Evolutionary conservation across 1,140 invertebrate genomes (phyloP).

Genomic region (Phthorimaea operculella): DNA sequence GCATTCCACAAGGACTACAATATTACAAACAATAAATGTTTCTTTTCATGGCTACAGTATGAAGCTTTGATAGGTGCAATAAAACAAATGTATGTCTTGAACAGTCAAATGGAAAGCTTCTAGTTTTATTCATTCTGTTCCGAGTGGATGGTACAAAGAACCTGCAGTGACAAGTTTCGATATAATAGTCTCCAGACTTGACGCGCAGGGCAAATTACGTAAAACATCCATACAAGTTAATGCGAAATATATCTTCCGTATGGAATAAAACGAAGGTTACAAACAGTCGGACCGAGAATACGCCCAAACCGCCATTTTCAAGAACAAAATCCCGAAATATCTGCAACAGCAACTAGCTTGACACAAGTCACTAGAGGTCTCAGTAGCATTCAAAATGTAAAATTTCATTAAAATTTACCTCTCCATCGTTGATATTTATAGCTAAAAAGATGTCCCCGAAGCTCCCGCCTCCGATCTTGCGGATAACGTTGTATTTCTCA

Average conservation of each 20-base stretch:
- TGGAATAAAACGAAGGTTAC: background rate
- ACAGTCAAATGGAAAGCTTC: too few species aligned
- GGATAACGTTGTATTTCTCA: constrained; percentile 93
- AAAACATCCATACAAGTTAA: constrained; percentile 2
- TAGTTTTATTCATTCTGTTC: too few species aligned
- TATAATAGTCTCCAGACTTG: background rate
- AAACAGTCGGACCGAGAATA: constrained; percentile 12
- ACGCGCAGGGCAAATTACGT: background rate
- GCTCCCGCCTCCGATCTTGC: constrained; percentile 98
- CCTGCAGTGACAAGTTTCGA: constrained; percentile 1
- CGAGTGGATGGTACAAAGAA: background rate
- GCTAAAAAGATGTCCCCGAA: constrained; percentile 99
- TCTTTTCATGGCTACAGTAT: too few species aligned
- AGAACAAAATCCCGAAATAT: constrained; percentile 35
- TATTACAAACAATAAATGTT: too few species aligned
- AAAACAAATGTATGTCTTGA: too few species aligned
- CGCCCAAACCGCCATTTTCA: constrained; percentile 44
- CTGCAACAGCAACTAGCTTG: constrained; percentile 18
- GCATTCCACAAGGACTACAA: too few species aligned
- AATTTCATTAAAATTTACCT: constrained; percentile 71
- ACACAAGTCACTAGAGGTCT: constrained; percentile 21
- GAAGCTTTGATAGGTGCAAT: too few species aligned
- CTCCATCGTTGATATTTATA: constrained; percentile 95
- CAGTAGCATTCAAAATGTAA: constrained; percentile 13
- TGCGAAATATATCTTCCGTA: background rate